Percentiles rank a stretch among this genome's conserved stretches.
These are phyloP conservation scores for Lapara coniferarum DNA, from an alignment of 2,888 invertebrate genomes.

Conservation along the genomic window DNA sequence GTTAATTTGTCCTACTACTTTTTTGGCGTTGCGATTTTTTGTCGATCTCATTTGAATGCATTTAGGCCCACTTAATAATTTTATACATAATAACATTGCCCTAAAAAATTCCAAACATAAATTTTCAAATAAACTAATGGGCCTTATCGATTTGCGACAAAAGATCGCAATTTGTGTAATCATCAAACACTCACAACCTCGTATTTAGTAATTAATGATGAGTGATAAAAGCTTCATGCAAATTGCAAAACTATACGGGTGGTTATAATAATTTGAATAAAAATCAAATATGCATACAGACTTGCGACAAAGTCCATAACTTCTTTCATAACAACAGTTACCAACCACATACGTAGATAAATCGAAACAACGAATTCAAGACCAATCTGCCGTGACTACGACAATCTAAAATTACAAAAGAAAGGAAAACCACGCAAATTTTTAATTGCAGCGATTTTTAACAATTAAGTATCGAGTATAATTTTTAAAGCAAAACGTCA, in stretches of 20 bases:
- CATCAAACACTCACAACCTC: not conserved
- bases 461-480: no score
- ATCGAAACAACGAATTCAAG: no score
- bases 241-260: not conserved
- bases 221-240: constrained; percentile 16
- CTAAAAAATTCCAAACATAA: no score
- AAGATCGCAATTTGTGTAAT: not conserved
- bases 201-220: not conserved
- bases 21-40: constrained; percentile 27
- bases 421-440: no score
- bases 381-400: no score
- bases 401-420: no score
- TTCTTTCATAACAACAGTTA: not conserved
- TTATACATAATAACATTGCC: not conserved
- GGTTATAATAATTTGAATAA: constrained; percentile 7
- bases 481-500: no score
- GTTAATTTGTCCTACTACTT: constrained; percentile 24
- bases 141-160: not conserved
- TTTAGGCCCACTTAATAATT: not conserved
- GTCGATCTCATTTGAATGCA: not conserved
- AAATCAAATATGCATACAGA: not conserved
- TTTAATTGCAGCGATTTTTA: no score
- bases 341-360: no score
- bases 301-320: not conserved
- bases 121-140: not conserved